Percentiles rank a stretch among this genome's conserved stretches.
Conservation (phyloP, 1,140 invertebrate species). For the Saccostrea echinata region DNA sequence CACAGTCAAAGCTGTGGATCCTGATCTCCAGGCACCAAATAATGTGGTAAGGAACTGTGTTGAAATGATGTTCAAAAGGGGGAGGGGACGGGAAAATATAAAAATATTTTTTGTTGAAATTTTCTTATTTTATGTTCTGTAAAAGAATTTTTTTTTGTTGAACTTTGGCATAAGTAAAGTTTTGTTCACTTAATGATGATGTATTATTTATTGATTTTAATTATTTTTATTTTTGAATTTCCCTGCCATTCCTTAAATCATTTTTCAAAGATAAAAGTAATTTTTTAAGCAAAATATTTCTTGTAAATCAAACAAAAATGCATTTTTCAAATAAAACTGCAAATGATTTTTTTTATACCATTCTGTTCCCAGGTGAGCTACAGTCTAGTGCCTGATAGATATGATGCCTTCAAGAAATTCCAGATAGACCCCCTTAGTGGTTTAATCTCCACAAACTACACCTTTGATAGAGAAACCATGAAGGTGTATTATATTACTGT, state of each 20-base stretch:
- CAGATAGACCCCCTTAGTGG: conserved; percentile 65
- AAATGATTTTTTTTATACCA: no score
- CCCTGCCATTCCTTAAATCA: no score
- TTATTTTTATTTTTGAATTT: no score
- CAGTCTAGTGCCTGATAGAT: conserved; percentile 62
- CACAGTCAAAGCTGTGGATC: conserved; percentile 70
- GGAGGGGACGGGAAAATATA: neutral
- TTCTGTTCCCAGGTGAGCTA: conserved; percentile 58
- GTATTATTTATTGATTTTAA: no score
- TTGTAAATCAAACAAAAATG: no score
- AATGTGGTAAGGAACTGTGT: conserved; percentile 59
- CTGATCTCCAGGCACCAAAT: conserved; percentile 66
- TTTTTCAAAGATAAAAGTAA: no score
- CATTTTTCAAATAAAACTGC: no score
- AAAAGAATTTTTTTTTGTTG: neutral
- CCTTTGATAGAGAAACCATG: conserved; percentile 69
- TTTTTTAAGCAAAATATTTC: no score
- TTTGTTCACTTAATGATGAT: no score
- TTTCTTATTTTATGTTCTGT: neutral
- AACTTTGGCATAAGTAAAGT: no score
- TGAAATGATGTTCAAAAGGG: neutral
- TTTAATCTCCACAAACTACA: conserved; percentile 66
- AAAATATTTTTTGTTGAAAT: neutral
- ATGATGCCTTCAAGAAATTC: conserved; percentile 62
- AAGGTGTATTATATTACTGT: conserved; percentile 68